Conservation (phyloP, 1,140 invertebrate species). For the Euborellia annulipes region DNA sequence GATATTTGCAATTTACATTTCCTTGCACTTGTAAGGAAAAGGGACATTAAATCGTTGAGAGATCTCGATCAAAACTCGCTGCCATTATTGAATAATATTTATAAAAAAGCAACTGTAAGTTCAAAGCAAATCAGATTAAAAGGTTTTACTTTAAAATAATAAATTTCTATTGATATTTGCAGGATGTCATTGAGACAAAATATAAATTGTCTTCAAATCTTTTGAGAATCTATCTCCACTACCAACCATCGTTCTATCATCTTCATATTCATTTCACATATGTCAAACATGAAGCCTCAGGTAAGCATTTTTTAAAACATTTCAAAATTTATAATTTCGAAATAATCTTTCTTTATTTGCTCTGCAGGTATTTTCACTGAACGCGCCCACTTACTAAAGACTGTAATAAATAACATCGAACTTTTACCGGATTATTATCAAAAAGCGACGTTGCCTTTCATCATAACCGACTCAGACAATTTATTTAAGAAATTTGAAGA, state of each 20-base stretch:
- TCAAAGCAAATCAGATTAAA: not conserved
- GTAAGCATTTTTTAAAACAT: no score
- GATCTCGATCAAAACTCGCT: conserved; percentile 65
- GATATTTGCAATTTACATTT: conserved; percentile 63
- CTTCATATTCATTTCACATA: conserved; percentile 89
- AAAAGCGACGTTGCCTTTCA: conserved; percentile 56
- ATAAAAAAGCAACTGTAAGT: conserved; percentile 48
- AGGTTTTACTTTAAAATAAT: no score
- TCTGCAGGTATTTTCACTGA: conserved; percentile 50
- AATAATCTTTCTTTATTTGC: not conserved
- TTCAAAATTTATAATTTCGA: no score
- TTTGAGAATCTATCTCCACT: conserved; percentile 80
- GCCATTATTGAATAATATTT: conserved; percentile 67
- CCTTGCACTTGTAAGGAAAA: conserved; percentile 58
- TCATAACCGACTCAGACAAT: conserved; percentile 42
- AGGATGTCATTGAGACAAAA: conserved; percentile 61
- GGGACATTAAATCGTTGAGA: conserved; percentile 62
- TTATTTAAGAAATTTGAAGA: conserved; percentile 28
- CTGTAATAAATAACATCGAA: conserved; percentile 86
- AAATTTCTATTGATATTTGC: conserved; percentile 19
- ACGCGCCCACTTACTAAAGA: conserved; percentile 68
- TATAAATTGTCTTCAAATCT: conserved; percentile 55
- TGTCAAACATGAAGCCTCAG: conserved; percentile 63
- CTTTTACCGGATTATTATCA: conserved; percentile 68
- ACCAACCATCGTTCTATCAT: conserved; percentile 94